phyloP scores from a whole-genome alignment of 2,113 vertebrate genomes.

The Peromyscus maniculatus region DNA sequence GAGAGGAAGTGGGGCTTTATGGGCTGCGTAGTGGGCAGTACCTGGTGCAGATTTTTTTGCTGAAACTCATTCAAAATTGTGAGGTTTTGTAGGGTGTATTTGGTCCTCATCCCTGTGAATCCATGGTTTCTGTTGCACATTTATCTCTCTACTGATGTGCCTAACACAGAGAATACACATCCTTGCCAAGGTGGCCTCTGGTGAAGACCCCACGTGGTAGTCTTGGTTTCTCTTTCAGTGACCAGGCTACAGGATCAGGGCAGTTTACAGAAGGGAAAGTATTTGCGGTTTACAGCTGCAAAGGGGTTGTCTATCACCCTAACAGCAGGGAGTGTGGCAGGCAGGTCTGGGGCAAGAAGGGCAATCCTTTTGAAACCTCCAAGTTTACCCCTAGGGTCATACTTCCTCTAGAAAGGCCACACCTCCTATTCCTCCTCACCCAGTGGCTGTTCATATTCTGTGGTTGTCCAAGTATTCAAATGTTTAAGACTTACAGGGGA shows the following conservation, averaged over 20 bases:
- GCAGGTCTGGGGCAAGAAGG: neutral
- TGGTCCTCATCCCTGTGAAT: neutral
- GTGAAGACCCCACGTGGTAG: neutral
- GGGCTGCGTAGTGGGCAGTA: neutral
- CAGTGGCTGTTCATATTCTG: neutral
- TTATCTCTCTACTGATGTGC: neutral
- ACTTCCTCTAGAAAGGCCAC: neutral
- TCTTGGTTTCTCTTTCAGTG: neutral
- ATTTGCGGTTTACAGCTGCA: neutral
- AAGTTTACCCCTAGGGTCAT: neutral
- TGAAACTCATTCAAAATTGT: neutral
- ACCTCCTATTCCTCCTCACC: neutral
- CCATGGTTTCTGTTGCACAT: constrained; percentile 54
- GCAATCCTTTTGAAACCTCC: neutral
- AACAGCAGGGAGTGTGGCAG: neutral
- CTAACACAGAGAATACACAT: neutral
- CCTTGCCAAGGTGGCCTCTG: neutral
- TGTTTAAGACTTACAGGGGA: neutral
- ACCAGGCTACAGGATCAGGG: neutral
- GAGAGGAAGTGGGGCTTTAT: neutral
- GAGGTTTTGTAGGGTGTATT: neutral
- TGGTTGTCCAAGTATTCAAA: neutral
- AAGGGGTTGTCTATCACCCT: too few relatives aligned
- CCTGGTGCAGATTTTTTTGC: neutral
- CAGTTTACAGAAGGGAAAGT: neutral